These are phyloP conservation scores for Epistrophe eligans DNA, from an alignment of 2,888 invertebrate species.

Conservation along the genomic window DNA sequence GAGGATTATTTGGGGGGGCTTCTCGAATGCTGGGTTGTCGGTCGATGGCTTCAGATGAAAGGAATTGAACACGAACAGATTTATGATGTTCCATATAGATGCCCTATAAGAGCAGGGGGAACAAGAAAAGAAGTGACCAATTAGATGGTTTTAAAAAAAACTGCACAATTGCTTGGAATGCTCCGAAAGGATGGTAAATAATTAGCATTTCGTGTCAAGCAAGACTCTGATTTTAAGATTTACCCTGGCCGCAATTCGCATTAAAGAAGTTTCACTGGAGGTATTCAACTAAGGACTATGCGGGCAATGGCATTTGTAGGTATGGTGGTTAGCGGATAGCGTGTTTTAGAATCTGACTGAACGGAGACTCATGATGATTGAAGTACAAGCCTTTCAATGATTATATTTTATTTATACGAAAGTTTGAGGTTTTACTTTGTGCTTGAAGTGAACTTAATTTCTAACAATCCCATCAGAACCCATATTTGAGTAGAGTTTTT, in stretches of 20 bases:
- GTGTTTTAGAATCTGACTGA: slow-evolving; percentile 19
- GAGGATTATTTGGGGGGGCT: slow-evolving; percentile 50
- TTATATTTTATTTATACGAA: background rate
- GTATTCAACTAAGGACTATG: too few relatives aligned
- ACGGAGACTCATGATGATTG: background rate
- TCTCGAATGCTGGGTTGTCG: slow-evolving; percentile 22
- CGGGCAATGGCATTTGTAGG: too few relatives aligned
- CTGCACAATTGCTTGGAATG: slow-evolving; percentile 49
- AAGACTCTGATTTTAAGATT: slow-evolving; percentile 55
- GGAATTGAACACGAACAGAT: slow-evolving; percentile 62
- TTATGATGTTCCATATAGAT: slow-evolving; percentile 53
- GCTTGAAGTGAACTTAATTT: background rate
- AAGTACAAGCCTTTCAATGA: background rate
- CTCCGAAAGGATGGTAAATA: slow-evolving; percentile 53
- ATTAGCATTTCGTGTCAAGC: slow-evolving; percentile 70
- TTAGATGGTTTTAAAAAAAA: slow-evolving; percentile 33
- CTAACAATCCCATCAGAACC: background rate
- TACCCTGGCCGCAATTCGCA: slow-evolving; percentile 21
- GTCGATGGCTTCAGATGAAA: slow-evolving; percentile 48
- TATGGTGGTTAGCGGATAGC: slow-evolving; percentile 16
- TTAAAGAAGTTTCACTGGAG: background rate
- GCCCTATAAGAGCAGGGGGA: background rate
- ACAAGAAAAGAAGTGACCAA: slow-evolving; percentile 39
- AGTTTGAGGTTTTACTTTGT: background rate
- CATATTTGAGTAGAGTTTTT: background rate